These are phyloP conservation scores for Yponomeuta plumbellus DNA, from an alignment of 2,888 invertebrate genomes.

Conservation along the genomic window DNA sequence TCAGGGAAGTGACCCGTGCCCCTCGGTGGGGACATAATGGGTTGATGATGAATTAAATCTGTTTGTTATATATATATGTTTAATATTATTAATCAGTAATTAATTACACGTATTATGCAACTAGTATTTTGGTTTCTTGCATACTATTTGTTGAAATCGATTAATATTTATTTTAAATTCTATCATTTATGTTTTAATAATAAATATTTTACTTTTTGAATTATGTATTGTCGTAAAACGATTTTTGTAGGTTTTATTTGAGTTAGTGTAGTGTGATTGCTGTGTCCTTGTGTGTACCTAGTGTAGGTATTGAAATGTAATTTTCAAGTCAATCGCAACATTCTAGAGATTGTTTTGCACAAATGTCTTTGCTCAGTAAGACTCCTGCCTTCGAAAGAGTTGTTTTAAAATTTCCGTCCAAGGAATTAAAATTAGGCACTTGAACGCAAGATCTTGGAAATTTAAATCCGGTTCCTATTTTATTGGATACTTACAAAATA, in stretches of 20 bases:
- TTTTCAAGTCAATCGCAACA: neutral
- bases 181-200: neutral
- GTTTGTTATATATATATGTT: too few species aligned
- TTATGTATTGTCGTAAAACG: slow-evolving; percentile 4
- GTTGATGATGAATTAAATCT: too few species aligned
- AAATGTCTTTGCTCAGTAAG: neutral
- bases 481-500: too few species aligned
- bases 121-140: neutral
- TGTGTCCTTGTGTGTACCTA: neutral
- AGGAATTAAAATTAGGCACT: neutral
- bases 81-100: too few species aligned
- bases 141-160: neutral
- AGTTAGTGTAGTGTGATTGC: neutral
- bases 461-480: neutral
- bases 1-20: too few species aligned
- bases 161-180: neutral
- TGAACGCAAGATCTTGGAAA: neutral
- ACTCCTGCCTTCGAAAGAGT: neutral
- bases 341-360: neutral
- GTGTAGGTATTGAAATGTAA: neutral
- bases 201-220: neutral
- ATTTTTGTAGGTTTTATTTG: neutral
- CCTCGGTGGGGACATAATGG: too few species aligned
- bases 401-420: neutral
- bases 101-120: neutral